Evolutionary conservation across 2,113 vertebrate genomes (phyloP).

Genomic region (Mobula birostris): DNA sequence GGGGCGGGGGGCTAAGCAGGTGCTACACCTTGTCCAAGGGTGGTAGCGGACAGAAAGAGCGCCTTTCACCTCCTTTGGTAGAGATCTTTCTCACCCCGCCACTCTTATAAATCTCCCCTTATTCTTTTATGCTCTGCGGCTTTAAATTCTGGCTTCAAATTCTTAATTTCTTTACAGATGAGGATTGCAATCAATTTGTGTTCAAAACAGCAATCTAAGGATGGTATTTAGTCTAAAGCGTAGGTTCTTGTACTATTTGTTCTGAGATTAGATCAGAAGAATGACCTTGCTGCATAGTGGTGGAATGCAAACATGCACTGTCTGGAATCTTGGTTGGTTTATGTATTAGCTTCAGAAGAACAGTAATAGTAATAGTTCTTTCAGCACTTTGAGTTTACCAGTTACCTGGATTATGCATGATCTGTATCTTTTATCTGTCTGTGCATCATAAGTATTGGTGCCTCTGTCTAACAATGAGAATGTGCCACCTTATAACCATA

Average conservation of each 20-base stretch:
- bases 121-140: too few species aligned
- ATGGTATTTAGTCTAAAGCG: background rate
- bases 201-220: background rate
- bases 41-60: too few species aligned
- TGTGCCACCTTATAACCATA: too few species aligned
- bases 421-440: background rate
- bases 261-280: background rate
- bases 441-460: background rate
- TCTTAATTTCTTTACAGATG: background rate
- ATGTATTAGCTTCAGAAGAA: background rate
- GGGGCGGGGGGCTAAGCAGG: too few species aligned
- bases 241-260: background rate
- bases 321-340: background rate
- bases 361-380: background rate
- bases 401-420: background rate
- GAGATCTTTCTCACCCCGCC: too few species aligned
- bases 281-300: background rate
- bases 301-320: background rate
- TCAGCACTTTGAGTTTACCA: background rate
- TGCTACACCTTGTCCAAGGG: too few species aligned
- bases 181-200: background rate
- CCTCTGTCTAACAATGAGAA: background rate
- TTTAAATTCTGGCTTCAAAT: background rate
- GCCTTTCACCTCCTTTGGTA: too few species aligned
- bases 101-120: too few species aligned